Conservation (phyloP, 2,888 invertebrate species). For the Busseola fusca region DNA sequence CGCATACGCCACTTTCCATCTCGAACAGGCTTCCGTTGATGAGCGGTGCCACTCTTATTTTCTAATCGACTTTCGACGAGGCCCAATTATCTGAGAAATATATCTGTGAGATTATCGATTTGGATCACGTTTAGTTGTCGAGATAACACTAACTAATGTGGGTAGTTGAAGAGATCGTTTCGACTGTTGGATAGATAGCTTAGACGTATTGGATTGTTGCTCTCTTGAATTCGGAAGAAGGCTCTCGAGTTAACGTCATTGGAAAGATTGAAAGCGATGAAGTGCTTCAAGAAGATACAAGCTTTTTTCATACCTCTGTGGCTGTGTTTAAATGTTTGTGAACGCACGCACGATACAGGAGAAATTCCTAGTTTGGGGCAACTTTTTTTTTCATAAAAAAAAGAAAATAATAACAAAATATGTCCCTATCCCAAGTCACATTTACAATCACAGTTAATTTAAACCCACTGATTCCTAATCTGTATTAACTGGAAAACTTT, state of each 20-base stretch:
- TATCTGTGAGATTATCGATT: slow-evolving; percentile 59
- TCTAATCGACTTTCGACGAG: slow-evolving; percentile 65
- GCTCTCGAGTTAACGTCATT: slow-evolving; percentile 19
- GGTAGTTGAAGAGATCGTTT: slow-evolving; percentile 13
- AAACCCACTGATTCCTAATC: slow-evolving; percentile 2
- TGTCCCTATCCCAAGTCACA: no score
- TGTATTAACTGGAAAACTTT: slow-evolving; percentile 35
- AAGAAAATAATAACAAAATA: no score
- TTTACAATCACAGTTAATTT: not conserved
- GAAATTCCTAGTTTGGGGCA: no score
- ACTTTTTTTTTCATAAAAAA: no score
- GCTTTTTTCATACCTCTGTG: no score
- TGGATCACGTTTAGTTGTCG: slow-evolving; percentile 48
- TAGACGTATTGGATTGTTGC: slow-evolving; percentile 5
- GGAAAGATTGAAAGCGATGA: slow-evolving; percentile 4
- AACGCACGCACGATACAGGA: no score
- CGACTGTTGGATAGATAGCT: slow-evolving; percentile 10
- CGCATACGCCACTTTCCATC: slow-evolving; percentile 73
- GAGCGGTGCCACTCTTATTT: slow-evolving; percentile 66
- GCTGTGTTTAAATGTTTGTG: no score
- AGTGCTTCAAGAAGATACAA: not conserved
- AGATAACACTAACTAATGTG: slow-evolving; percentile 55
- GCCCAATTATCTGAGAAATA: slow-evolving; percentile 60
- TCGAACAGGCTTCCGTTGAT: slow-evolving; percentile 67
- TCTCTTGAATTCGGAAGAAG: slow-evolving; percentile 13